A percentile compares a stretch with the other conserved stretches of the same genome.
phyloP scores from a whole-genome alignment of 2,888 invertebrate genomes.

The Caenorhabditis uteleia region DNA sequence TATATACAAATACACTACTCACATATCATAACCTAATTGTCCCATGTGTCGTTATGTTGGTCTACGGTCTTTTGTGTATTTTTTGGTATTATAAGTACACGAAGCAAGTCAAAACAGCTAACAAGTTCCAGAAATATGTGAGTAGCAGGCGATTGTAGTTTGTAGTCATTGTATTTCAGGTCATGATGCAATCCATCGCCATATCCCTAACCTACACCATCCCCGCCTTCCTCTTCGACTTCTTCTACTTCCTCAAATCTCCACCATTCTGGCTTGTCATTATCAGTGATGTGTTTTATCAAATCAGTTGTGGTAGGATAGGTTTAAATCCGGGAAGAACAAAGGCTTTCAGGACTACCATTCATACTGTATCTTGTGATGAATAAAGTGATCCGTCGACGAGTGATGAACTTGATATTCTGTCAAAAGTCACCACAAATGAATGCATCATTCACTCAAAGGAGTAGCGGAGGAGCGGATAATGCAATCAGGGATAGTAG shows the following conservation, averaged over 20 bases:
- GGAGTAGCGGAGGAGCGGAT: too few relatives aligned
- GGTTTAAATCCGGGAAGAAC: too few relatives aligned
- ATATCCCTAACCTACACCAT: constrained; percentile 7
- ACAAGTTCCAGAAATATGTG: constrained; percentile 3
- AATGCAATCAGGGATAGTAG: too few relatives aligned
- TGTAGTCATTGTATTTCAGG: constrained; percentile 5
- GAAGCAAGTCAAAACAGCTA: not conserved
- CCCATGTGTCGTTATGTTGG: not conserved
- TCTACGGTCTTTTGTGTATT: constrained; percentile 1
- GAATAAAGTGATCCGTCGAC: too few relatives aligned
- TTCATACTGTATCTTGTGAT: too few relatives aligned
- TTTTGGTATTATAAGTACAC: not conserved
- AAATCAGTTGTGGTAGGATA: constrained; percentile 18
- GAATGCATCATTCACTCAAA: too few relatives aligned
- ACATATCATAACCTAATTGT: constrained; percentile 2
- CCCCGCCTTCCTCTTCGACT: constrained; percentile 8
- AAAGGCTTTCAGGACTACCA: too few relatives aligned
- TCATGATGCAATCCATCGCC: constrained; percentile 14
- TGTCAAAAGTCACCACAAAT: too few relatives aligned
- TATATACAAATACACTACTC: constrained; percentile 3
- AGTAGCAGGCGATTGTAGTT: not conserved
- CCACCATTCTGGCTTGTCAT: constrained; percentile 2
- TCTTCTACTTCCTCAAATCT: constrained; percentile 2
- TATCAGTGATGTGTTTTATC: constrained; percentile 12
- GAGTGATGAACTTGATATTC: too few relatives aligned